Evolutionary conservation across 2,888 invertebrate genomes (phyloP).

Genomic region (Dolomedes plantarius): DNA sequence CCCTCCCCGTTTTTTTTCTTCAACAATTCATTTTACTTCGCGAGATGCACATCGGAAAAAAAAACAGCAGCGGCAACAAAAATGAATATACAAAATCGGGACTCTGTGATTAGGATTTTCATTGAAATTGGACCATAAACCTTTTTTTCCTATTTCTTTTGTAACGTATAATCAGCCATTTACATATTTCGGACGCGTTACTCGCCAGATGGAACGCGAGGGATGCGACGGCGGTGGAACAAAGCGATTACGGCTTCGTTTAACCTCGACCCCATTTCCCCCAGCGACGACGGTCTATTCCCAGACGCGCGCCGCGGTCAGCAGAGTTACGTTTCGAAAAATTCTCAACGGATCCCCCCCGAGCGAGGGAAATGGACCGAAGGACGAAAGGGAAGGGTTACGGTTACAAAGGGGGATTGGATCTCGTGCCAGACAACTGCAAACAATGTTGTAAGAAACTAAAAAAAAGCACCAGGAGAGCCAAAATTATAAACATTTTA

Average conservation of each 20-base stretch:
- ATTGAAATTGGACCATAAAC: background rate
- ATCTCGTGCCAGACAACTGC: too few relatives aligned
- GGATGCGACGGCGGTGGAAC: background rate
- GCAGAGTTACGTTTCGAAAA: background rate
- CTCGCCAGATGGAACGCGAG: background rate
- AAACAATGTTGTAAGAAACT: too few relatives aligned
- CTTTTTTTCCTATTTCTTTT: background rate
- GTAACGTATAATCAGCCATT: background rate
- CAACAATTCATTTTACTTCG: too few relatives aligned
- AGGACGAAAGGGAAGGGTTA: too few relatives aligned
- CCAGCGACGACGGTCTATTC: background rate
- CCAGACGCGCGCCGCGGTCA: background rate
- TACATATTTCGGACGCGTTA: background rate
- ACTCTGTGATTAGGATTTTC: background rate
- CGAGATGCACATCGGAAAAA: too few relatives aligned
- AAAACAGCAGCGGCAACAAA: too few relatives aligned
- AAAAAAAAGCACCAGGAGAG: too few relatives aligned
- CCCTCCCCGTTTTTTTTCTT: too few relatives aligned
- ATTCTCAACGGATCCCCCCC: background rate
- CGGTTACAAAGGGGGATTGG: too few relatives aligned
- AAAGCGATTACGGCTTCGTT: background rate
- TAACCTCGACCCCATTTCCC: conserved; percentile 3
- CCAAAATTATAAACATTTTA: too few relatives aligned
- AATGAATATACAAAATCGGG: background rate
- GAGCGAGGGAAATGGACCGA: too few relatives aligned